Base-by-base conservation (phyloP, 1,140 invertebrate species). In the Procambarus virginalis region DNA sequence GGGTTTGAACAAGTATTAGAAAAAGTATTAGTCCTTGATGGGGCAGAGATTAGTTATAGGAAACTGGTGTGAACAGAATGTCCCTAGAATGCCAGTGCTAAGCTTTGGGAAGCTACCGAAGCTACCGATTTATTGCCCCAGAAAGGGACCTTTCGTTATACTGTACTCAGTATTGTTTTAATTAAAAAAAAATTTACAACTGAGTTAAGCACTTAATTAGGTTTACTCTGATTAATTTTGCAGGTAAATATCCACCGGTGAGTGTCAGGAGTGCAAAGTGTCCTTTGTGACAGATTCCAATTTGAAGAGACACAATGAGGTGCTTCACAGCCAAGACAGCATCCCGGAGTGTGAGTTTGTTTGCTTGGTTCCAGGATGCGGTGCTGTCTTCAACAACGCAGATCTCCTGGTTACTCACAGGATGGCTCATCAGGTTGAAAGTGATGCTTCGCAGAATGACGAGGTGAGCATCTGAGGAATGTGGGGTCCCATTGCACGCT, bases 201-300 rank as follows among this genome's bases (percentile, higher is more conserved):
- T 55, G 51, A 55, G 8, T 55, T 12, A 55, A 12, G 2, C 51
- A 55, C 51, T 55, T 9, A 55, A 55, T 55, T 55, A 8, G 12
- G 12, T 55, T 12, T 22, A 73, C n/a, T 8, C 1, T 48, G n/a
- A 8, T 58, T 10, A 49, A 14, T 14, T 85, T 58, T 45, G 34
- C 73, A 84, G 87, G 73, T 14, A 89, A 89, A 58, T 78, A 68
- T 46, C 87, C 87, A 46, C 87, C 87, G 14, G 87, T 89, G 87
- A 89, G 58, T 89, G 87, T 76, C 58, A 77, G 70, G 46, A 84
- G 4, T 89, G 87, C 87, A 89, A 89, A 17, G 49, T 81, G 17
- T 77, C 87, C 45, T 89, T 89, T 51, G 87, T 89, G 12, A 89
- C 87, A 14, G 55, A 83, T 48, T 55, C 5, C 45, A 89, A 83